Evolutionary conservation across 2,113 vertebrate species (phyloP).

Genomic region (Sitta europaea): DNA sequence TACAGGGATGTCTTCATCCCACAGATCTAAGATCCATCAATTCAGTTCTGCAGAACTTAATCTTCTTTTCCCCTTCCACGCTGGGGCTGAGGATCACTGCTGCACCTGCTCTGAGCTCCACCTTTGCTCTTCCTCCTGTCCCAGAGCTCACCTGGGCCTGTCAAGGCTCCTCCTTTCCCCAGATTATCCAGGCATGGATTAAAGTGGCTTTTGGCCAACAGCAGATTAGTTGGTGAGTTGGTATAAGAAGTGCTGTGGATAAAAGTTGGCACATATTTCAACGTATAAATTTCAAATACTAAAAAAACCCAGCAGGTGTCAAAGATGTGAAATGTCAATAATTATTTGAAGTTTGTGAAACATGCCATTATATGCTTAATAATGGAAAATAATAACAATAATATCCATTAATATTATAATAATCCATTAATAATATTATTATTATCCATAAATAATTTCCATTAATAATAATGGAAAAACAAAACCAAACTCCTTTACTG

Average conservation of each 20-base stretch:
- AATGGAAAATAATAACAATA: too few species aligned
- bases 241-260: not conserved
- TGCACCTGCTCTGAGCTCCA: not conserved
- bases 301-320: not conserved
- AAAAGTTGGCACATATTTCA: not conserved
- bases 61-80: not conserved
- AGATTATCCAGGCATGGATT: not conserved
- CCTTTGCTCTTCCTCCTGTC: not conserved
- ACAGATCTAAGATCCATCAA: not conserved
- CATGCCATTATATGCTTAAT: not conserved
- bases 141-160: not conserved
- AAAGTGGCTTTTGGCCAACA: not conserved
- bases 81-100: not conserved
- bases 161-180: not conserved
- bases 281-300: not conserved
- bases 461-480: not conserved
- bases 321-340: not conserved
- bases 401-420: too few species aligned
- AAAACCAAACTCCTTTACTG: not conserved
- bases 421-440: too few species aligned
- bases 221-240: not conserved
- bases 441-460: too few species aligned
- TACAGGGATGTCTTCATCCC: not conserved
- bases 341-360: not conserved
- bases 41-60: conserved; percentile 10